Evolutionary conservation across 2,797 vertebrate species (phyloP).

Genomic region (Heliangelus exortis): DNA sequence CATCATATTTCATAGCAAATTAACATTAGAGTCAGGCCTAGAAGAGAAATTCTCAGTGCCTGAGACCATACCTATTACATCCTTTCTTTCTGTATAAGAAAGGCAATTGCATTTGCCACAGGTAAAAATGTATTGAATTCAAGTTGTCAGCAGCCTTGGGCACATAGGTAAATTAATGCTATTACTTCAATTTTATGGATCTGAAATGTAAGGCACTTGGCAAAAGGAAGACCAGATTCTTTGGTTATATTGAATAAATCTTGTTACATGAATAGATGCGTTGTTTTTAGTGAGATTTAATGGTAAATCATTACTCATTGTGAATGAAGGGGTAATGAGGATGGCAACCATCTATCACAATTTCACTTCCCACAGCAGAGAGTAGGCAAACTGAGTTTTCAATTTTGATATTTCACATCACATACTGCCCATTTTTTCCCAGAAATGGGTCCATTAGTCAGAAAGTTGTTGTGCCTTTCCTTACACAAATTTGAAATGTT

Average conservation of each 20-base stretch:
- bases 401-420: neutral
- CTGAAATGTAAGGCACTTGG: conserved; percentile 20
- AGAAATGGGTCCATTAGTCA: neutral
- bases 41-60: neutral
- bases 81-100: neutral
- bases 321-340: conserved; percentile 37
- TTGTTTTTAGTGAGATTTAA: conserved; percentile 48
- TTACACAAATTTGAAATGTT: neutral
- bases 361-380: conserved; percentile 11
- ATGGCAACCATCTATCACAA: conserved; percentile 34
- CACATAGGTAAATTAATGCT: neutral
- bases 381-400: neutral
- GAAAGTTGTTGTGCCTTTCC: neutral
- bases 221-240: conserved; percentile 42
- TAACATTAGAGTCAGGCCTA: neutral
- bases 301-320: conserved; percentile 59
- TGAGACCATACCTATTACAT: neutral
- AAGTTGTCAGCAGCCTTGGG: neutral
- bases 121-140: neutral
- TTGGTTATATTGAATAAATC: conserved; percentile 41
- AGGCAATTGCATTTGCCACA: neutral
- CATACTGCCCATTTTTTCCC: neutral
- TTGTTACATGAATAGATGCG: conserved; percentile 28
- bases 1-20: neutral
- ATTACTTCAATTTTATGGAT: conserved; percentile 24